Base-by-base conservation (phyloP, 35 echinoderm and acorn worm species). In the Stichopus chloronotus region DNA sequence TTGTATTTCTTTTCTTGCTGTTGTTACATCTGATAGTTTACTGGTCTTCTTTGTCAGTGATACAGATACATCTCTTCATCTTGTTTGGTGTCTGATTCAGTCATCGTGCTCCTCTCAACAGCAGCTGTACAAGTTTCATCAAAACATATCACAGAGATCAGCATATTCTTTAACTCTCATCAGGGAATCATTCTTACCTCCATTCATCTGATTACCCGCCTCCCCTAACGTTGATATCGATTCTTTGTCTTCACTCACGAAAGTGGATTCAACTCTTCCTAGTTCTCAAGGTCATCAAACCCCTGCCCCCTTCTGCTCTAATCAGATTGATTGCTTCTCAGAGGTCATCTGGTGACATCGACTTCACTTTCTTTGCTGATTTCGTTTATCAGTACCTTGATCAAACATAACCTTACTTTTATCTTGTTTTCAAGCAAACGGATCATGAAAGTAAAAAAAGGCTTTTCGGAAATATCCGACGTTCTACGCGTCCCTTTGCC, bases 341-440 rank as follows among this genome's bases (percentile, higher is more conserved):
- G 58, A 23, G 58, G 82, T 53, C 58, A 14, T 4, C 57, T 16
- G 11, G 54, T 85, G 82, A 58, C 82, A 58, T 85, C 58, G 82
- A 23, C 55, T 78, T 25, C 52, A 78, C 30, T 74, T 74, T 74
- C 14, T n/a, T n/a, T 74, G 13, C 69, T 20, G 19, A 58, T 58
- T 58, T 12, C 82, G 58, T 58, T 58, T 8, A 85, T 85, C 55
- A 58, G 58, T 85, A 55, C n/a, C 13, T 23, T 23, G 82, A 85
- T 85, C 82, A 85, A 85, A 85, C 57, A 85, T 59, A 23, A 85
- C 82, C 82, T 20, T 24, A 85, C 82, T 57, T 56, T 43, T n/a
- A 56, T 54, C 19, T 84, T 56, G 53, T n/a, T 58, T 85, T 23
- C 16, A 10, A 17, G 24, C 19, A 13, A 43, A 43, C 30, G 30